Percentiles rank a stretch among this genome's conserved stretches.
phyloP scores from a whole-genome alignment of 2,888 invertebrate species.

The Therioaphis trifolii region DNA sequence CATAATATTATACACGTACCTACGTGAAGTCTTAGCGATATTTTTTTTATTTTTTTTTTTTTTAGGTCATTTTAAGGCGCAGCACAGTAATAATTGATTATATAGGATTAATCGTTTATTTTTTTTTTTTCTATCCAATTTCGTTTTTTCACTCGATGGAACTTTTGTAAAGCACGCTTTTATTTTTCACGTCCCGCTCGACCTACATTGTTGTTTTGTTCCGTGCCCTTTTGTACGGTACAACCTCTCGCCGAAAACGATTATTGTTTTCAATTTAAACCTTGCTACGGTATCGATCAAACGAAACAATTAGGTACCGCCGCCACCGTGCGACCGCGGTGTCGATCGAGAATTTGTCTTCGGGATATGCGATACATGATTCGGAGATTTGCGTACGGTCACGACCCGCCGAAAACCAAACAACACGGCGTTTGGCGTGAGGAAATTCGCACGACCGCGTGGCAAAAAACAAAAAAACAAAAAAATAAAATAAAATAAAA shows the following conservation, averaged over 20 bases:
- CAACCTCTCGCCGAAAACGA: not conserved
- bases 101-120: not conserved
- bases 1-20: too few relatives aligned
- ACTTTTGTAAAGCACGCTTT: not conserved
- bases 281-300: not conserved
- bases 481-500: too few relatives aligned
- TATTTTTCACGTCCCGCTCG: not conserved
- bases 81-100: not conserved
- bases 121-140: not conserved
- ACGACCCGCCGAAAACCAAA: not conserved
- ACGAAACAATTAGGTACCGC: not conserved
- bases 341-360: slow-evolving; percentile 7
- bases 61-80: not conserved
- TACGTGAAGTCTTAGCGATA: too few relatives aligned
- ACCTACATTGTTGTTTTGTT: not conserved
- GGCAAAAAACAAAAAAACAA: not conserved
- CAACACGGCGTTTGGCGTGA: not conserved
- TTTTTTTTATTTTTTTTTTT: too few relatives aligned
- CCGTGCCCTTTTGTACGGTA: not conserved
- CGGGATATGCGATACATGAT: not conserved
- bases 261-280: slow-evolving; percentile 11
- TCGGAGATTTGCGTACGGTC: not conserved
- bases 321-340: not conserved
- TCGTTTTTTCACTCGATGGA: not conserved
- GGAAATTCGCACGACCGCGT: slow-evolving; percentile 42